Conservation (phyloP, 2,113 vertebrate genomes). For the Microcebus tavaratra region DNA sequence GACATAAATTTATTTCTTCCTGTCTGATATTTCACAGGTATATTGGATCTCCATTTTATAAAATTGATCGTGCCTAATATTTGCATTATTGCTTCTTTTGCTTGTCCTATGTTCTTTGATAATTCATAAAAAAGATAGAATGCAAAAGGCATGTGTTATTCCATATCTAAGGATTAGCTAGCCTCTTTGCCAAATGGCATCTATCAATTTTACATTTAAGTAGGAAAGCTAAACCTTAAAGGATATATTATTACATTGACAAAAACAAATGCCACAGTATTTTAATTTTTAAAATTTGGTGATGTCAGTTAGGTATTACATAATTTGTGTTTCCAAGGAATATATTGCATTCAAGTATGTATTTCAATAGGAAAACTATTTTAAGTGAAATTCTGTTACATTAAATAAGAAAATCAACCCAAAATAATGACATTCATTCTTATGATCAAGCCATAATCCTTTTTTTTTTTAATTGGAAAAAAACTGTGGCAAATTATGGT, state of each 20-base stretch:
- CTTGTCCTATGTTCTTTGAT: not conserved
- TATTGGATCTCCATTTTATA: not conserved
- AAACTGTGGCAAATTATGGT: not conserved
- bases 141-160: not conserved
- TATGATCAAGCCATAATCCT: no score
- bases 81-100: not conserved
- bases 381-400: no score
- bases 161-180: not conserved
- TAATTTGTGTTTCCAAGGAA: no score
- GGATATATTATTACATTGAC: not conserved
- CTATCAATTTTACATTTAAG: not conserved
- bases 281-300: no score
- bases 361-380: no score
- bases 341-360: no score
- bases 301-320: no score
- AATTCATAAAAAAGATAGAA: not conserved
- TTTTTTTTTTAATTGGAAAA: no score
- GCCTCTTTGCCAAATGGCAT: not conserved
- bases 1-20: not conserved
- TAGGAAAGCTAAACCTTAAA: constrained; percentile 11
- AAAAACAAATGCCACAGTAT: not conserved
- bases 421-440: no score
- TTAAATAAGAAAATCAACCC: no score
- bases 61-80: not conserved
- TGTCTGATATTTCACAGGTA: not conserved